Conservation (phyloP, 2,113 vertebrate genomes). For the Sciurus niger region DNA sequence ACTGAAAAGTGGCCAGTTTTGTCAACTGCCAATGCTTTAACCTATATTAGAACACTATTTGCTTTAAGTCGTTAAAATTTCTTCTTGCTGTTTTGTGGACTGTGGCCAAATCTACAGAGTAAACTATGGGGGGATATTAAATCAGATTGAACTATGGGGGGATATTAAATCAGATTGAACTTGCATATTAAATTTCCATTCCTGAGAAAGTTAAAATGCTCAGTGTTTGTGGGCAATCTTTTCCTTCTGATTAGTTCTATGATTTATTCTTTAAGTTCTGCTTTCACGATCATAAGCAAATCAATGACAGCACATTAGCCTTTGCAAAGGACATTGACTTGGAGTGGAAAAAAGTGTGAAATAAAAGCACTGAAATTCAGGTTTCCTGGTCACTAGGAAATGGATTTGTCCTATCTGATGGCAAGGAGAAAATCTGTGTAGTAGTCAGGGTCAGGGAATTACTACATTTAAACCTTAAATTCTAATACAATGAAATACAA, state of each 20-base stretch:
- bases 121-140: constrained; percentile 31
- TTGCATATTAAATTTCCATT: background rate
- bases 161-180: background rate
- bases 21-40: background rate
- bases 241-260: constrained; percentile 41
- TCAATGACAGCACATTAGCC: background rate
- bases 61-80: background rate
- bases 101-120: background rate
- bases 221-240: background rate
- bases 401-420: constrained; percentile 5
- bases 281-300: background rate
- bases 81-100: background rate
- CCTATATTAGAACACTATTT: background rate
- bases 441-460: background rate
- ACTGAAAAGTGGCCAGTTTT: background rate
- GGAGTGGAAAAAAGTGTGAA: background rate
- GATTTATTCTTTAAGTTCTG: constrained; percentile 18
- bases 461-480: constrained; percentile 45
- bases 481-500: background rate
- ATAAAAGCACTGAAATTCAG: background rate
- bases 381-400: background rate
- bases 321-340: background rate
- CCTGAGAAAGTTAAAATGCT: constrained; percentile 32
- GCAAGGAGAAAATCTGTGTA: background rate
- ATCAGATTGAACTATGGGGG: background rate